These are phyloP conservation scores for Lanius ludovicianus DNA, from an alignment of 2,113 vertebrate genomes.

Conservation along the genomic window DNA sequence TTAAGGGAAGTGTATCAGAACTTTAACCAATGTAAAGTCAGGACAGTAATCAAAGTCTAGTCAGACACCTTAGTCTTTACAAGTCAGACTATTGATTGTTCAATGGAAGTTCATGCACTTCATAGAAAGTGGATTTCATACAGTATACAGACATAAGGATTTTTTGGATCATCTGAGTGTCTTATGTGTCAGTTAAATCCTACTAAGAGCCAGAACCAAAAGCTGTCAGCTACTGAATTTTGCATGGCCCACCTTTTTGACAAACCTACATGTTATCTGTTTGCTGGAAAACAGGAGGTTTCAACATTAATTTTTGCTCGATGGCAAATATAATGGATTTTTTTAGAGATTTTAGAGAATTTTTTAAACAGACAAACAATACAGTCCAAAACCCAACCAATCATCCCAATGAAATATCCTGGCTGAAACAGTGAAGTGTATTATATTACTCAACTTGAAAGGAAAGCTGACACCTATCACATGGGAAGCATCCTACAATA, in stretches of 20 bases:
- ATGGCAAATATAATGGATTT: background rate
- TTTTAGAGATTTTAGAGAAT: background rate
- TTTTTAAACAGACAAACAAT: background rate
- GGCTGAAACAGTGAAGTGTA: background rate
- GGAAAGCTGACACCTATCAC: background rate
- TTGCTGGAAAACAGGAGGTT: background rate
- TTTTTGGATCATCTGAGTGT: background rate
- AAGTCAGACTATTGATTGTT: background rate
- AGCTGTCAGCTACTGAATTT: background rate
- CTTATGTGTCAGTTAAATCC: background rate
- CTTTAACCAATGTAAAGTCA: background rate
- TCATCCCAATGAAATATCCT: background rate
- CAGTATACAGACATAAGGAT: background rate
- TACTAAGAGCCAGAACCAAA: background rate
- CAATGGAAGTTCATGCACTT: background rate
- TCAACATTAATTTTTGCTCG: background rate
- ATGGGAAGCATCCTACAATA: background rate
- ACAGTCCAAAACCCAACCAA: background rate
- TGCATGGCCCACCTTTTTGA: background rate
- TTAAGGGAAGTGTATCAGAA: background rate
- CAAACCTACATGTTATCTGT: background rate
- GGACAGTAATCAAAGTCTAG: fast-evolving
- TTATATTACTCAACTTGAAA: background rate
- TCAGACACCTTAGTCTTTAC: background rate
- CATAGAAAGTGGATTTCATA: background rate